Evolutionary conservation across 2,797 vertebrate species (phyloP), one percentile per base, ranked within the genome.

Genomic region (Clarias laeviceps): DNA sequence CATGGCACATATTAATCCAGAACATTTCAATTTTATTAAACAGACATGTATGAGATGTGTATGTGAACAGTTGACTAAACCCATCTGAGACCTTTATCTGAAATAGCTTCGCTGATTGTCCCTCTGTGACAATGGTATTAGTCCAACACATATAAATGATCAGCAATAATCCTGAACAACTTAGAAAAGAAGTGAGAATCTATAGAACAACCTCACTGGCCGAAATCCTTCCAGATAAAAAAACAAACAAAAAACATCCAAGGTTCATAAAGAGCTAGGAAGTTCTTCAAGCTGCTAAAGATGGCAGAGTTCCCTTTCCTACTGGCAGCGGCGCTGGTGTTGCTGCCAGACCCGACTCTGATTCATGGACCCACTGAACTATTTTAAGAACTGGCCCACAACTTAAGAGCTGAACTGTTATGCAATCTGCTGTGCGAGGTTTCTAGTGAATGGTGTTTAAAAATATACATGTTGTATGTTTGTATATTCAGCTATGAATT

Each of bases 81-180:
- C 73, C 18, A 29, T 2, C 27, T 34, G 9, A 29, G 74, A 34
- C 4, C 54, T 4, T 76, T 0, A 57, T 54, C n/a, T 11, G 9
- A 34, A 34, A 24, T 18, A 20, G 15, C 29, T 32, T 40, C 24
- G 12, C 5, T 32, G 8, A 50, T 50, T 50, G 24, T 27, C 14
- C 22, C 69, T 7, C 50, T 32, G 11, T 56, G 18, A 20, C 3
- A 57, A 2, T 54, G 3, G 32, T 20, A 14, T 15, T 27, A 24
- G 45, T 54, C n/a, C 20, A 32, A 15, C 62, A 61, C 61, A 68
- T 73, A 27, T 34, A 34, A 50, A 6, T 68, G 56, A 64, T 72
- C 29, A 78, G 72, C 34, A 54, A 78, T 80, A 76, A 80, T 74
- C 73, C 74, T 85, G 20, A 72, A 65, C 18, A 40, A 64, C 45